Evolutionary conservation across 2,888 invertebrate genomes (phyloP), one percentile per base, ranked within the genome.

Genomic region (Pharmacophagus antenor): DNA sequence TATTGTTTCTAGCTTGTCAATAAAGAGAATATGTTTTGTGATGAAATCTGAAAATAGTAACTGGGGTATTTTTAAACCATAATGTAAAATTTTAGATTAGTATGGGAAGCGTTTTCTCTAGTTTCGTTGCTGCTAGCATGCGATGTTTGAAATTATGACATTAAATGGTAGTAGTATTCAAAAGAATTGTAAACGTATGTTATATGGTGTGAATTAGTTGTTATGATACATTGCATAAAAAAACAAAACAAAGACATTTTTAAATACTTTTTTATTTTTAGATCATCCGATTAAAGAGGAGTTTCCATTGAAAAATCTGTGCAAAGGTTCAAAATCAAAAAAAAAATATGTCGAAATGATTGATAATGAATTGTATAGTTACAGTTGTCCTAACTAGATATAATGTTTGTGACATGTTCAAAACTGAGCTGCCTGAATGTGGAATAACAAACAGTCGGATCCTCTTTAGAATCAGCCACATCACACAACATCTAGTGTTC

Each of bases 271-370:
- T 85, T 84, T 82, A 80, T 85, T 85, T 80, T 79, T 75, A 72
- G 73, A 74, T 79, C 80, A 74, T 78, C 82, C 76, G 70, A 70
- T 79, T 76, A 74, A 76, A 72, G 73, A 77, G 76, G 78, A 63
- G 61, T 52, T 61, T 64, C 18, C 82, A 76, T 82, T 84, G 83
- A 77, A 81, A 84, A 84, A 84, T 85, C 87, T 85, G 88, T 87
- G 86, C 85, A 79, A 71, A 76, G 69, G 77, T 79, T 74, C 74
- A 80, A 74, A 80, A 80, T 76, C 82, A 80, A 80, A 79, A 77
- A 67, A 78, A 78, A 73, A 73, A 74, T 54, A 10, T n/a, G n/a
- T n/a, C 15, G 31, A 75, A 74, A 79, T 76, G 68, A 78, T 76
- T 73, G 75, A 74, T 64, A 70, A 74, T 68, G 65, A 71, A 79